Conservation (phyloP, 2,113 vertebrate genomes). For the Sisor rabdophorus region DNA sequence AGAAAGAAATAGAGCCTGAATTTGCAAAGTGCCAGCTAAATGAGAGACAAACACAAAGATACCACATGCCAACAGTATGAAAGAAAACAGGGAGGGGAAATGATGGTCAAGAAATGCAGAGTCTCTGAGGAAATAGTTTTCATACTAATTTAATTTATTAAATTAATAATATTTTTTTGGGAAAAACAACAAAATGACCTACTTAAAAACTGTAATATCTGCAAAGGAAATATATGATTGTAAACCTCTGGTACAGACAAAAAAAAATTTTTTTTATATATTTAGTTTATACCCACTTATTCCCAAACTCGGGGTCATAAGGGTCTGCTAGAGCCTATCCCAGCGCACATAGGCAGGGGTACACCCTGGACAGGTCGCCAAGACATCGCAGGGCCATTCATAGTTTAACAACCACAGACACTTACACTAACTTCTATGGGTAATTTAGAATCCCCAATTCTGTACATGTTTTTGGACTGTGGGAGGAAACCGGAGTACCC, state of each 20-base stretch:
- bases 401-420: too few species aligned
- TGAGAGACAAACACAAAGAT: slow-evolving; percentile 1
- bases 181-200: slow-evolving; percentile 46
- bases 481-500: too few species aligned
- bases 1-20: background rate
- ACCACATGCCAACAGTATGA: background rate
- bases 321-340: too few species aligned
- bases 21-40: slow-evolving; percentile 12
- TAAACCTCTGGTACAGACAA: slow-evolving; percentile 50
- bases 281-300: too few species aligned
- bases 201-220: slow-evolving; percentile 59
- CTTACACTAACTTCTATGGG: too few species aligned
- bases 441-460: too few species aligned
- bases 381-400: too few species aligned
- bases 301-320: too few species aligned
- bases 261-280: too few species aligned
- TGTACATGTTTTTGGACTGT: too few species aligned
- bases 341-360: too few species aligned
- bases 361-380: too few species aligned
- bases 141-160: slow-evolving; percentile 54
- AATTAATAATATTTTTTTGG: slow-evolving; percentile 49
- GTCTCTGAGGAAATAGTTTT: slow-evolving; percentile 51
- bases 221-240: slow-evolving; percentile 55
- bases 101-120: background rate
- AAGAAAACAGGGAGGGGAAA: slow-evolving; percentile 6